Evolutionary conservation across 2,888 invertebrate species (phyloP).

Genomic region (Osedax frankpressi): DNA sequence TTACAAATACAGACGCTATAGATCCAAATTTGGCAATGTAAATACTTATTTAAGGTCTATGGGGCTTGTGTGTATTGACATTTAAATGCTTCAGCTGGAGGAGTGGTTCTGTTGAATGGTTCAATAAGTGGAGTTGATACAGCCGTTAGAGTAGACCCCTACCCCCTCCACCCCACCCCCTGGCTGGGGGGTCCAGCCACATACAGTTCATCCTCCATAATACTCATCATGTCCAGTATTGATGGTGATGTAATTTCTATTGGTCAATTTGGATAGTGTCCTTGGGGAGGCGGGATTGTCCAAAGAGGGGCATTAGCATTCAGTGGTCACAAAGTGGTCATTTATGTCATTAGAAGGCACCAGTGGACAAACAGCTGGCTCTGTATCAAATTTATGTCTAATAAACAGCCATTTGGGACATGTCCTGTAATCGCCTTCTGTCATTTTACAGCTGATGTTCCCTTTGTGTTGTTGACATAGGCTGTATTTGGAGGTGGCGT

Average conservation of each 20-base stretch:
- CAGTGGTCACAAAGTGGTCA: slow-evolving; percentile 10
- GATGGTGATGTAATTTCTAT: slow-evolving; percentile 9
- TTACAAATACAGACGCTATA: not conserved
- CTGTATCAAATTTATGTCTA: not conserved
- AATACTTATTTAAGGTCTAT: not conserved
- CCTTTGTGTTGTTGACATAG: not conserved
- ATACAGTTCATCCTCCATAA: slow-evolving; percentile 1
- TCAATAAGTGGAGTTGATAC: slow-evolving; percentile 7
- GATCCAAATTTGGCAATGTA: not conserved
- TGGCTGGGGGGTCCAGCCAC: slow-evolving; percentile 2
- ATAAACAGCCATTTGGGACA: not conserved
- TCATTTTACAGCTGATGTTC: not conserved
- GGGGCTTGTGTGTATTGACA: slow-evolving; percentile 5
- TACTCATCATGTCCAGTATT: slow-evolving; percentile 8
- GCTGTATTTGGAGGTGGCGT: not conserved
- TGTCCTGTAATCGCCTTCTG: not conserved
- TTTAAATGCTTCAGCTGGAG: not conserved
- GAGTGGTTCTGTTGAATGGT: not conserved
- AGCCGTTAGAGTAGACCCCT: not conserved
- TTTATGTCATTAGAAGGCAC: not conserved
- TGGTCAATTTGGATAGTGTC: slow-evolving; percentile 5
- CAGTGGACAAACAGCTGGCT: slow-evolving; percentile 3
- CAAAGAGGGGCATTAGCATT: slow-evolving; percentile 8
- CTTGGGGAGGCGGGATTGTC: not conserved
- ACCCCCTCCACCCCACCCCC: slow-evolving; percentile 2